These are phyloP conservation scores for Danionella dracula DNA, from an alignment of 2,797 vertebrate genomes.

Conservation along the genomic window DNA sequence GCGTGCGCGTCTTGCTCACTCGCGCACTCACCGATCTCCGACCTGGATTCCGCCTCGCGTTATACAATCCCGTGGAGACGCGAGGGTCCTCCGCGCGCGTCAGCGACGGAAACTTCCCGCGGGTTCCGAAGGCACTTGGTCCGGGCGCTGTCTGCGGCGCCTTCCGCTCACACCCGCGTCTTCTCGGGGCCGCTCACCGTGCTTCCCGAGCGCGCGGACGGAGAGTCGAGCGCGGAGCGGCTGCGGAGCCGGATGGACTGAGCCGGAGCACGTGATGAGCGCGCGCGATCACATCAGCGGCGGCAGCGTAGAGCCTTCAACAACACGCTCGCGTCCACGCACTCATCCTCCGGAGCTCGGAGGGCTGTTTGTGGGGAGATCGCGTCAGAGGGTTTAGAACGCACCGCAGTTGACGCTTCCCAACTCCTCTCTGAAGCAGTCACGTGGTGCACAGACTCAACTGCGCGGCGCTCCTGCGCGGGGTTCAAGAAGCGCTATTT, in stretches of 20 bases:
- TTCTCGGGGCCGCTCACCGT: neutral
- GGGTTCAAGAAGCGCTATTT: no score
- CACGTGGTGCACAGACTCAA: no score
- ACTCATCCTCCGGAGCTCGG: no score
- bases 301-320: neutral
- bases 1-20: conserved; percentile 21
- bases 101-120: conserved; percentile 38
- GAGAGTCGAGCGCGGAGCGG: conserved; percentile 17
- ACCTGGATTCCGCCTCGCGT: neutral
- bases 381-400: no score
- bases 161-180: conserved; percentile 19
- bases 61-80: conserved; percentile 8
- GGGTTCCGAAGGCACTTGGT: conserved; percentile 21
- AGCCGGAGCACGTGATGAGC: conserved; percentile 43
- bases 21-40: neutral
- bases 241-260: conserved; percentile 29
- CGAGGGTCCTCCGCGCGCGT: conserved; percentile 12
- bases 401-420: no score
- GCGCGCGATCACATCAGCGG: conserved; percentile 1
- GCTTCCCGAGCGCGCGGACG: conserved; percentile 24
- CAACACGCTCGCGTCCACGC: neutral
- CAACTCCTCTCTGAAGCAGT: no score
- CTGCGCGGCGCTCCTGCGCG: no score
- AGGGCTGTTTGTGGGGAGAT: no score
- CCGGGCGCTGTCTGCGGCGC: neutral